Evolutionary conservation across 2,888 invertebrate genomes (phyloP), one percentile per base, ranked within the genome.

Genomic region (Cheilosia scutellata): DNA sequence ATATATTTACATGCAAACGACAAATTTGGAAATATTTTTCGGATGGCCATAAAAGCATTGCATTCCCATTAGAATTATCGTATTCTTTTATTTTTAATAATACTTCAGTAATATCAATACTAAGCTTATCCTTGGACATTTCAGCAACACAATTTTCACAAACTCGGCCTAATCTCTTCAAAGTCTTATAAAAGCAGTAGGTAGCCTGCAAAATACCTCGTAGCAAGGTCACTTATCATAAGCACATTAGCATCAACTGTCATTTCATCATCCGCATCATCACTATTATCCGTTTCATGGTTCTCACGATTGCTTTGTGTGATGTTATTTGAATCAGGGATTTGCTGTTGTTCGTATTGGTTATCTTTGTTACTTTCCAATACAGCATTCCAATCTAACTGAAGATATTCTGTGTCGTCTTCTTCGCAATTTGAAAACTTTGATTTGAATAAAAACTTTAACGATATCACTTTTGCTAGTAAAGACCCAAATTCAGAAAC

Each of bases 391-490:
- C 68, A 74, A 31, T 62, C 68, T n/a, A 68, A 49, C 31, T 53
- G 7, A 5, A 74, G 13, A 51, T 72, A 66, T 51, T 72, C 72
- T 20, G 57, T 20, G 33, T 57, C 51, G n/a, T 72, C 77, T 13
- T 77, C 40, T 62, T 77, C 68, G 44, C 68, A 72, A 16, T 79
- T 72, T 11, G 65, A 55, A 55, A n/a, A 55, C 51, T 63, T 63
- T 11, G 57, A 63, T n/a, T 62, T 57, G 29, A 78, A 78, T 5
- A 78, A 37, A 5, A 78, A 57, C 37, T 71, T 71, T 9, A 78
- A 40, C n/a, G 37, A 29, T 29, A 65, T 53, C 5, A 71, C 33
- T 63, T 78, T 71, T n/a, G 37, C 57, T 40, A 78, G 16, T 11
- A 78, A 27, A 4, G 65, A 11, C 0, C 9, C 16, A 25, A 66